Evolutionary conservation across 2,113 vertebrate species (phyloP), one percentile per base, ranked within the genome.

Genomic region (Epinephelus fuscoguttatus): DNA sequence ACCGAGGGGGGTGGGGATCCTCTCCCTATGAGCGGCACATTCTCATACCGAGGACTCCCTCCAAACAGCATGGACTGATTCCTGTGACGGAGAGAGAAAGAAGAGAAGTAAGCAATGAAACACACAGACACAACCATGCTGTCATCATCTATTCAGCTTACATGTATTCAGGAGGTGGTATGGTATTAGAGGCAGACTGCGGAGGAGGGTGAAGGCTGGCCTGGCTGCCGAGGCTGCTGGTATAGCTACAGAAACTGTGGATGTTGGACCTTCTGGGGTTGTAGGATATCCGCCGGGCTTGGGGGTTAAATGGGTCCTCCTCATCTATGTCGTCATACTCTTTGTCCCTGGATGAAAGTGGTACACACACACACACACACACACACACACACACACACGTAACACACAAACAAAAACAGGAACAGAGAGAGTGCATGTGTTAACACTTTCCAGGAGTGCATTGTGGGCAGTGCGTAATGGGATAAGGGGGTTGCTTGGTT

Each of bases 1-100:
- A 99, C 98, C 96, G 96, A 98, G 76, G 98, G 98, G 0, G 98
- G 98, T 0, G 98, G 98, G 33, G 98, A 98, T 80, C 96, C 97
- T 94, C 98, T 96, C 85, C 97, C 96, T 62, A 99, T 99, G 85
- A 99, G 96, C 0, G 98, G 98, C 66, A 97, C 97, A 4, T 99
- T 99, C 93, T 99, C 98, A 2, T 99, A 99, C 81, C 97, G 97
- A 0, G 98, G 98, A 89, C 96, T 98, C 70, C 97, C 97, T 55
- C 97, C 97, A 0, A 99, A 99, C 80, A 99, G 96, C 94, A 96
- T 95, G 0, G 97, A 97, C 80, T 99, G 98, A 94, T 99, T 99
- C 98, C 98, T 99, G 93, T 55, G 57, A 77, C 0, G 42, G 69
- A 88, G 2, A 42, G 55, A 75, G 27, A 8, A 61, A 68, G 13